Evolutionary conservation across 1,140 invertebrate genomes (phyloP).

Genomic region (Hylaeus anthracinus): DNA sequence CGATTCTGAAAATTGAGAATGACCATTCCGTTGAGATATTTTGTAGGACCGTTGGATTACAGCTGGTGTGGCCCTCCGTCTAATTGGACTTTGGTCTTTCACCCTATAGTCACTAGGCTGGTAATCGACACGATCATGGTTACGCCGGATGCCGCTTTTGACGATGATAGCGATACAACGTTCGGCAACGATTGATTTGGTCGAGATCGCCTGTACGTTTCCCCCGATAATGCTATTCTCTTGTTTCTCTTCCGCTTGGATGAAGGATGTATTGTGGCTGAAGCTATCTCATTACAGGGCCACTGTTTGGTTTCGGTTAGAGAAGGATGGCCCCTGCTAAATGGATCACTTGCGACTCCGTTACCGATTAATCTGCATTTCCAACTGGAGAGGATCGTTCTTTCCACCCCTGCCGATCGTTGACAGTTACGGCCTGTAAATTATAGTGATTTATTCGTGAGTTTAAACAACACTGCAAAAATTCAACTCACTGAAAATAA

Average conservation of each 20-base stretch:
- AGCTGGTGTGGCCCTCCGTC: neutral
- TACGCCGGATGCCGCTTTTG: constrained; percentile 33
- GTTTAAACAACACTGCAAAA: too few relatives aligned
- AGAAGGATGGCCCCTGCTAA: constrained; percentile 55
- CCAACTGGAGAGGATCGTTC: constrained; percentile 48
- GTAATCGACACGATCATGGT: constrained; percentile 46
- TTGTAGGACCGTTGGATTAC: neutral
- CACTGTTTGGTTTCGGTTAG: constrained; percentile 71
- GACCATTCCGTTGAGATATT: neutral
- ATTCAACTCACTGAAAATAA: too few relatives aligned
- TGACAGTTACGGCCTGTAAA: too few relatives aligned
- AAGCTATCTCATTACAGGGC: constrained; percentile 76
- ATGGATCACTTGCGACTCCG: constrained; percentile 59
- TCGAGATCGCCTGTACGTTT: constrained; percentile 72
- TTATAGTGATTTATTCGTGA: too few relatives aligned
- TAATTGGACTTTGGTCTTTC: constrained; percentile 27
- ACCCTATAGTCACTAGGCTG: neutral
- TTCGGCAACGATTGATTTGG: constrained; percentile 58
- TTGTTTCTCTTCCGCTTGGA: constrained; percentile 78
- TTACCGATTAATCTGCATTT: constrained; percentile 72
- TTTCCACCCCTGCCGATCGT: neutral
- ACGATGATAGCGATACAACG: constrained; percentile 56
- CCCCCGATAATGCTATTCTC: constrained; percentile 77
- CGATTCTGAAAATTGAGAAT: neutral
- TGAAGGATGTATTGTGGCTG: constrained; percentile 78